Evolutionary conservation across 2,797 vertebrate genomes (phyloP).

Genomic region (Enteromius paludinosus): DNA sequence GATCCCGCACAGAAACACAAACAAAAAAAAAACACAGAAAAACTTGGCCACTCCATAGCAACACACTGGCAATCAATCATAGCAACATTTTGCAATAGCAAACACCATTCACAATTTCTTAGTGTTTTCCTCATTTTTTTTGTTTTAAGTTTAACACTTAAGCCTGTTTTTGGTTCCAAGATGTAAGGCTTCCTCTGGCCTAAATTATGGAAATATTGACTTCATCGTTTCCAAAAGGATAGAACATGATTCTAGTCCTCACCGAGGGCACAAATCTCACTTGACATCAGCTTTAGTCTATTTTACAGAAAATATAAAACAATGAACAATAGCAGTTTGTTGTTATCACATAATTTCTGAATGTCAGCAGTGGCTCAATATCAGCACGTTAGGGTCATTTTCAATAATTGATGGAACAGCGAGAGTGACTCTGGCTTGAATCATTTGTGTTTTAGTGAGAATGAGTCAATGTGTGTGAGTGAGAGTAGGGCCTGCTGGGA

Average conservation of each 20-base stretch:
- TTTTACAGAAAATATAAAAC: slow-evolving; percentile 1
- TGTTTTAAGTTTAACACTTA: neutral
- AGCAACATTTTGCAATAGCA: neutral
- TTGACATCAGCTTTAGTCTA: neutral
- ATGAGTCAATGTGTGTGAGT: slow-evolving; percentile 52
- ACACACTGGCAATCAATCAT: neutral
- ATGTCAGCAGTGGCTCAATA: slow-evolving; percentile 11
- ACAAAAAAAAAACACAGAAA: neutral
- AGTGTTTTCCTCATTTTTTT: neutral
- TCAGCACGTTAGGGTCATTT: neutral
- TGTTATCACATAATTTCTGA: neutral
- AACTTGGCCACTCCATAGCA: neutral
- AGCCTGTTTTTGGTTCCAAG: neutral
- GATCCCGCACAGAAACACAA: neutral
- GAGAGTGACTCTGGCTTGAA: slow-evolving; percentile 43
- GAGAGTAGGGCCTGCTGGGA: slow-evolving; percentile 49
- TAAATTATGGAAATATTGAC: slow-evolving; percentile 10
- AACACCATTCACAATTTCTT: neutral
- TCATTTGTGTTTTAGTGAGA: slow-evolving; percentile 39
- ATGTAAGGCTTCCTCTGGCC: neutral
- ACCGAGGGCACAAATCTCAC: neutral
- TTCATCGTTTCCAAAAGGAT: neutral
- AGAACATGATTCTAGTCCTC: neutral
- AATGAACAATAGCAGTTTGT: neutral
- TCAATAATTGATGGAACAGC: slow-evolving; percentile 47